A percentile compares a stretch with the other conserved stretches of the same genome.
Evolutionary conservation across 1,140 invertebrate genomes (phyloP).

Genomic region (Archivesica marissinica): DNA sequence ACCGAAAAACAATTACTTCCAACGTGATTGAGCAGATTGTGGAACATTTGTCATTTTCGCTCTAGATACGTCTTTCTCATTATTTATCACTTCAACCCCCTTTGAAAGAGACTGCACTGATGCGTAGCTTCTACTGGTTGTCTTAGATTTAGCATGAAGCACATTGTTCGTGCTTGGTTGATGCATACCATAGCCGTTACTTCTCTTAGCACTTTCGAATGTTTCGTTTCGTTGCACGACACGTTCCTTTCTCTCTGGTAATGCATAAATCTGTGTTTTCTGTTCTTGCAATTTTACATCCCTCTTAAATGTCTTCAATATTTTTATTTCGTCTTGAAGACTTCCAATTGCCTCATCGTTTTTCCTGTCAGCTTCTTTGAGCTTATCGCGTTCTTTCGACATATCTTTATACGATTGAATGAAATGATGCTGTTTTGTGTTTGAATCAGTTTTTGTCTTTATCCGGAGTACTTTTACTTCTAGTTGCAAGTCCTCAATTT

Average conservation of each 20-base stretch:
- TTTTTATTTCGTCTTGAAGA: not conserved
- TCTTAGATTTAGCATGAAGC: too few relatives aligned
- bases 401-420: conserved; percentile 14
- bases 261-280: not conserved
- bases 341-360: not conserved
- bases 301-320: not conserved
- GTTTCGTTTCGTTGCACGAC: not conserved
- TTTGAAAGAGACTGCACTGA: too few relatives aligned
- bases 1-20: too few relatives aligned
- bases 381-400: not conserved
- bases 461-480: conserved; percentile 33
- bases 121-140: too few relatives aligned
- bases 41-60: too few relatives aligned
- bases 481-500: not conserved
- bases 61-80: too few relatives aligned
- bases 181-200: too few relatives aligned
- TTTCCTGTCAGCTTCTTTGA: not conserved
- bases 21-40: too few relatives aligned
- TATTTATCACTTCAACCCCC: too few relatives aligned
- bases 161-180: too few relatives aligned
- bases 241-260: not conserved
- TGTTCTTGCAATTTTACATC: not conserved
- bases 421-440: too few relatives aligned
- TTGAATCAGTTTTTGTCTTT: conserved; percentile 20
- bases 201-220: too few relatives aligned